A percentile compares a stretch with the other conserved stretches of the same genome.
Evolutionary conservation across 2,797 vertebrate genomes (phyloP).

Genomic region (Clarias platycephalus): DNA sequence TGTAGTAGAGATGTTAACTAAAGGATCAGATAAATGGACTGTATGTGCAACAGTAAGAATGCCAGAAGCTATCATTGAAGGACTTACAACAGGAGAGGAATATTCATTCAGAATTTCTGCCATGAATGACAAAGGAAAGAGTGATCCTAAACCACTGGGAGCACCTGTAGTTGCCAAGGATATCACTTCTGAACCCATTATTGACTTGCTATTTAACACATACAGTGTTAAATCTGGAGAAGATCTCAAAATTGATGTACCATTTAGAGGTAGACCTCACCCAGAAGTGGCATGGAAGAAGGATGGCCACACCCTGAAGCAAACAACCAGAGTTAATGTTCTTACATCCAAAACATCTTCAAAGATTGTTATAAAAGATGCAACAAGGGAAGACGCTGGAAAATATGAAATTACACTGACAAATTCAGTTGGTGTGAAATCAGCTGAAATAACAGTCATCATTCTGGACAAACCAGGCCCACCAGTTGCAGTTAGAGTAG

Average conservation of each 20-base stretch:
- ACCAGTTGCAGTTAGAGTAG: slow-evolving; percentile 89
- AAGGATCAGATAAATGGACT: slow-evolving; percentile 91
- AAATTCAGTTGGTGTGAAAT: slow-evolving; percentile 82
- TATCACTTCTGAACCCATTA: slow-evolving; percentile 89
- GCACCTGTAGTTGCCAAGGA: slow-evolving; percentile 91
- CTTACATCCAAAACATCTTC: slow-evolving; percentile 81
- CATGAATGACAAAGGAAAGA: slow-evolving; percentile 95
- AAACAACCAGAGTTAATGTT: slow-evolving; percentile 95
- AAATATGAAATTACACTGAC: slow-evolving; percentile 85
- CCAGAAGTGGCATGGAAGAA: slow-evolving; percentile 92
- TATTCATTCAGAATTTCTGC: slow-evolving; percentile 95
- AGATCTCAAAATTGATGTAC: slow-evolving; percentile 94
- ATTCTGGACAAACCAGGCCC: slow-evolving; percentile 96
- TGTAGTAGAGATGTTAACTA: slow-evolving; percentile 91
- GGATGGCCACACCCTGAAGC: slow-evolving; percentile 86
- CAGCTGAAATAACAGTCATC: slow-evolving; percentile 82
- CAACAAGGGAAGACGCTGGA: slow-evolving; percentile 85
- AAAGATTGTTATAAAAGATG: slow-evolving; percentile 87
- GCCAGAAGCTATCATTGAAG: slow-evolving; percentile 85
- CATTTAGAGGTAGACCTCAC: slow-evolving; percentile 91
- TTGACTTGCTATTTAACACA: slow-evolving; percentile 83
- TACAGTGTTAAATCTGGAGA: slow-evolving; percentile 93
- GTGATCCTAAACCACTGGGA: slow-evolving; percentile 90
- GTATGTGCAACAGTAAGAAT: slow-evolving; percentile 87
- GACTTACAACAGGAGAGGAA: slow-evolving; percentile 88